Conservation (phyloP, 2,113 vertebrate species). For the Pao palembangensis region DNA sequence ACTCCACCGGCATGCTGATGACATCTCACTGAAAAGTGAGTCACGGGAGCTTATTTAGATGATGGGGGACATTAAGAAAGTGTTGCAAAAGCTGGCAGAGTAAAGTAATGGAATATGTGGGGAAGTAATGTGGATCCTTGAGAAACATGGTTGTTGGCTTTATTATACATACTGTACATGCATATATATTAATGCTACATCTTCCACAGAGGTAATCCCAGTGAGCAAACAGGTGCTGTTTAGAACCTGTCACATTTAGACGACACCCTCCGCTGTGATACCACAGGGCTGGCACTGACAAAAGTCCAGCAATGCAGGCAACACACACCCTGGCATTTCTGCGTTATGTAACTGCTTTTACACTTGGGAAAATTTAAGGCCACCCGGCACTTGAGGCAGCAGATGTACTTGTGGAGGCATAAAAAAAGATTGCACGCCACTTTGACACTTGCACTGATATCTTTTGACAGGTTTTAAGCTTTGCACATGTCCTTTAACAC, state of each 20-base stretch:
- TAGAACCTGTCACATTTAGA: slow-evolving; percentile 14
- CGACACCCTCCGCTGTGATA: slow-evolving; percentile 29
- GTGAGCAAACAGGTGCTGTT: slow-evolving; percentile 8
- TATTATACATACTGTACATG: no score
- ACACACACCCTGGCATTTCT: slow-evolving; percentile 19
- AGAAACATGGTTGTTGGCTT: slow-evolving; percentile 28
- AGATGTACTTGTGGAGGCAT: not conserved
- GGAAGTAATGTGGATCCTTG: slow-evolving; percentile 19
- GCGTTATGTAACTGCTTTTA: slow-evolving; percentile 32
- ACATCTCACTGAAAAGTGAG: slow-evolving; percentile 49
- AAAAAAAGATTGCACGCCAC: no score
- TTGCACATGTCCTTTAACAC: no score
- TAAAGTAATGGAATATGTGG: slow-evolving; percentile 30
- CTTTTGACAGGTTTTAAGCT: no score
- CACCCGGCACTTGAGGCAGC: slow-evolving; percentile 22
- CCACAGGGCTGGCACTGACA: slow-evolving; percentile 21
- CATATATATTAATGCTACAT: slow-evolving; percentile 22
- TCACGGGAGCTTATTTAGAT: slow-evolving; percentile 51
- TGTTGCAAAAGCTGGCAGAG: slow-evolving; percentile 36
- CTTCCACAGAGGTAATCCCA: not conserved
- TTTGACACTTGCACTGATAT: no score
- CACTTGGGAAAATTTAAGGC: slow-evolving; percentile 31
- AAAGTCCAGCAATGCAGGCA: slow-evolving; percentile 11
- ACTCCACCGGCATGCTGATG: slow-evolving; percentile 54
- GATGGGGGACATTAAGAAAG: slow-evolving; percentile 54